Base-by-base conservation (phyloP, 2,888 invertebrate genomes). In the Sinodicranocentrus sp. region DNA sequence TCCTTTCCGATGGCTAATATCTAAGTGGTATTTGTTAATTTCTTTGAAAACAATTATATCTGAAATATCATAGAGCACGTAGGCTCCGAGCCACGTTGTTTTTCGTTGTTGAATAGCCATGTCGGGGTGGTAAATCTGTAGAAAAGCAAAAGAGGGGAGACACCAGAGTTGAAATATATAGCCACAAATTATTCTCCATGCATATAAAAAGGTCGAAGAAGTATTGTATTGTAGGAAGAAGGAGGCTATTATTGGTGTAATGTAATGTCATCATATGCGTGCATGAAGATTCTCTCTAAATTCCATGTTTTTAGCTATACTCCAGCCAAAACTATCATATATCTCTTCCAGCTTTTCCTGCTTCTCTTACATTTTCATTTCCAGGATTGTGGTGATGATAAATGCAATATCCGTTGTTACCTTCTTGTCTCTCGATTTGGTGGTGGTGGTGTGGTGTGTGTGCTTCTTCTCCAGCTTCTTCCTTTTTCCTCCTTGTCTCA, bases 381-480 rank as follows among this genome's bases (percentile, higher is more conserved):
- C 85, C 86, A 86, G 87, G 79, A 85, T 84, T 86, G 82, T 78
- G 17, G 52, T 21, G 87, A 89, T 89, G 89, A 89, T 89, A 88
- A 89, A 89, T 89, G 88, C 89, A 88, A 89, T 88, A 87, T 87
- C 88, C 87, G 87, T 80, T 88, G 80, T 82, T 80, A 75, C 80
- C 80, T 73, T 76, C 43, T 72, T 59, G 52, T 26, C 68, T 39
- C 26, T 21, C 23, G 21, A 33, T 33, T 33, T 33, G 5, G 33
- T 33, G 25, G 21, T 52, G 68, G 26, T 52, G 52, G 15, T 33
- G 33, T 33, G 33, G 33, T 71, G 68, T n/a, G n/a, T n/a, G n/a
- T n/a, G n/a, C n/a, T n/a, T 39, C 39, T 39, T 13, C 39, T 39
- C 13, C 39, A 39, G 8, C 39, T 8, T 13, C 39, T 48, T 57